Base-by-base conservation (phyloP, 2,797 vertebrate genomes). In the Neostethus bicornis region DNA sequence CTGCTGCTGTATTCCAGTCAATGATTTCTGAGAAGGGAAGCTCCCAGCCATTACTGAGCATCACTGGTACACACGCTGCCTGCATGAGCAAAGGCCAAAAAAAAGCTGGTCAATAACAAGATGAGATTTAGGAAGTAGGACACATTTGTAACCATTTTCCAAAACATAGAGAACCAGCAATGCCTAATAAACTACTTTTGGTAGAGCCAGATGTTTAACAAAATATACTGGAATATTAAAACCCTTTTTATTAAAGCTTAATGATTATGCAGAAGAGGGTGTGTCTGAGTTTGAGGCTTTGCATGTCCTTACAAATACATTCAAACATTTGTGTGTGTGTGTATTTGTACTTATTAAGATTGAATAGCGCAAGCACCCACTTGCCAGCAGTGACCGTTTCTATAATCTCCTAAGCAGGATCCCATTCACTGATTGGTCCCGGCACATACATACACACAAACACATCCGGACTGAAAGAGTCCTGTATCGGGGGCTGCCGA, bases 31-130 rank as follows among this genome's bases (percentile, higher is more conserved):
- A 99, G 91, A 99, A 99, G 2, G 97, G 97, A 80, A 99, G 70
- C 88, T 98, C 96, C 97, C 97, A 99, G 74, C 97, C 97, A 1
- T 99, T 99, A 90, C 97, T 99, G 60, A 99, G 93, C 94, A 98
- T 96, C 61, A 98, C 97, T 0, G 97, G 97, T 75, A 99, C 94
- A 19, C 97, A 99, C 63, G 96, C 97, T 39, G 96, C 96, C 97
- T 99, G 90, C 3, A 52, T 50, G 17, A 14, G 51, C 13, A 32
- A 75, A 9, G 19, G 1, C 46, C 3, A 48, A 52, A 8, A 42
- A 26, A 51, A 7, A 2, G 21, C 21, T 21, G 39, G 35, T 59
- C 71, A 20, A 11, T 19, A 19, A 47, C 16, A 12, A 32, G n/a
- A 31, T 25, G 5, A 63, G 62, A 12, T 5, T 52, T 42, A 13